Percentiles rank a stretch among this genome's conserved stretches.
These are phyloP conservation scores for Metaphire vulgaris DNA, from an alignment of 1,140 invertebrate genomes.

Conservation along the genomic window DNA sequence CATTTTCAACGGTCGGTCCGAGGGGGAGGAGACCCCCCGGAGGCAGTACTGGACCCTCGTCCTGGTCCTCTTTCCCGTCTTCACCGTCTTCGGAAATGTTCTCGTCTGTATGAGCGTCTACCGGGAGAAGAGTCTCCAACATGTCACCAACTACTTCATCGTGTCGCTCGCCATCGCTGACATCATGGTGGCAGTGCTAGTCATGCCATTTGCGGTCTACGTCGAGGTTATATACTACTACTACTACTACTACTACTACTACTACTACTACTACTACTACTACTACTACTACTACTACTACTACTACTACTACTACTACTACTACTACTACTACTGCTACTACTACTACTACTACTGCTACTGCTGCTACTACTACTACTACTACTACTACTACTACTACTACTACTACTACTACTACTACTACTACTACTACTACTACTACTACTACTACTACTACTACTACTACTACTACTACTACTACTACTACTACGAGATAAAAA, in stretches of 20 bases:
- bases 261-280: slow-evolving; percentile 2
- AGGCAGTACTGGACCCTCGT: too few species aligned
- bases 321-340: slow-evolving; percentile 1
- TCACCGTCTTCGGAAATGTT: too few species aligned
- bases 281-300: slow-evolving; percentile 3
- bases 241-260: slow-evolving; percentile 2
- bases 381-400: slow-evolving; percentile 2
- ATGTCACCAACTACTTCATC: too few species aligned
- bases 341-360: slow-evolving; percentile 1
- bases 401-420: slow-evolving; percentile 3
- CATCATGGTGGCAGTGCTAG: too few species aligned
- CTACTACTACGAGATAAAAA: neutral
- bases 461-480: slow-evolving; percentile 3
- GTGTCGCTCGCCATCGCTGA: too few species aligned
- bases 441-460: slow-evolving; percentile 2
- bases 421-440: slow-evolving; percentile 2
- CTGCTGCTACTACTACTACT: neutral
- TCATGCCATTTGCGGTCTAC: too few species aligned
- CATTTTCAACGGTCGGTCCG: too few species aligned
- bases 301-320: slow-evolving; percentile 2
- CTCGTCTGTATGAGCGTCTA: too few species aligned
- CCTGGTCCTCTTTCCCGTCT: too few species aligned
- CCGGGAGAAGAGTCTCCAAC: too few species aligned
- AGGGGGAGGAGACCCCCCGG: too few species aligned
- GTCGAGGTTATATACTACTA: too few species aligned